Conservation (phyloP, 2,888 invertebrate genomes). For the Drosophila pegasa region DNA sequence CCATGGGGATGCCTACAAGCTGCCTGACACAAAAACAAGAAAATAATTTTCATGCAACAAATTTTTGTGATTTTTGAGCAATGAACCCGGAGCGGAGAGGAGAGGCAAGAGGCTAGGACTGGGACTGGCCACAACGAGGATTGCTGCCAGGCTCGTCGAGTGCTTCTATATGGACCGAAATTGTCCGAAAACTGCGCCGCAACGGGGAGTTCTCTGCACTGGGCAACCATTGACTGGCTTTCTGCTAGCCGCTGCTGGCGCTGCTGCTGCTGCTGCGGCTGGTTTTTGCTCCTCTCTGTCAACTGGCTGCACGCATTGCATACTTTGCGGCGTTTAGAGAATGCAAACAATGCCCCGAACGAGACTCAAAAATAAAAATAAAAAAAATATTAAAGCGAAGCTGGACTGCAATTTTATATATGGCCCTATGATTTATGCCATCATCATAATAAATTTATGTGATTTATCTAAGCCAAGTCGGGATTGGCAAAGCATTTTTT, state of each 20-base stretch:
- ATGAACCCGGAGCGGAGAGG: constrained; percentile 25
- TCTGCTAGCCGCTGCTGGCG: constrained; percentile 4
- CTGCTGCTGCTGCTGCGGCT: neutral
- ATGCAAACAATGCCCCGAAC: constrained; percentile 64
- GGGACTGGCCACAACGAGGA: constrained; percentile 10
- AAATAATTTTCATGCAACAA: constrained; percentile 56
- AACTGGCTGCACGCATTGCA: constrained; percentile 66
- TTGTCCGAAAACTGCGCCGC: constrained; percentile 56
- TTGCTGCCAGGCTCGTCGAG: constrained; percentile 1
- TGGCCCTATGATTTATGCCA: constrained; percentile 80
- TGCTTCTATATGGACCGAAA: constrained; percentile 31
- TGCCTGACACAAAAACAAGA: constrained; percentile 60
- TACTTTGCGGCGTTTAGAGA: constrained; percentile 72
- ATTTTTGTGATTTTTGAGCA: constrained; percentile 62
- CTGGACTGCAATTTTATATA: constrained; percentile 68
- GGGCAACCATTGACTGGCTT: constrained; percentile 45
- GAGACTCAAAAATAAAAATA: constrained; percentile 3
- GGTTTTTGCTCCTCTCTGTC: constrained; percentile 20
- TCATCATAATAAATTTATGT: constrained; percentile 84
- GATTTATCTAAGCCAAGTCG: constrained; percentile 78
- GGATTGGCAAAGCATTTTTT: constrained; percentile 18
- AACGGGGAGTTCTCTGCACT: constrained; percentile 59
- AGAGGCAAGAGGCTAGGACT: no score
- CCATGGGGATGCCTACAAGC: constrained; percentile 29
- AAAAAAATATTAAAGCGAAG: constrained; percentile 16